phyloP scores from a whole-genome alignment of 2,797 vertebrate species.

The Sebastes iracundus region DNA sequence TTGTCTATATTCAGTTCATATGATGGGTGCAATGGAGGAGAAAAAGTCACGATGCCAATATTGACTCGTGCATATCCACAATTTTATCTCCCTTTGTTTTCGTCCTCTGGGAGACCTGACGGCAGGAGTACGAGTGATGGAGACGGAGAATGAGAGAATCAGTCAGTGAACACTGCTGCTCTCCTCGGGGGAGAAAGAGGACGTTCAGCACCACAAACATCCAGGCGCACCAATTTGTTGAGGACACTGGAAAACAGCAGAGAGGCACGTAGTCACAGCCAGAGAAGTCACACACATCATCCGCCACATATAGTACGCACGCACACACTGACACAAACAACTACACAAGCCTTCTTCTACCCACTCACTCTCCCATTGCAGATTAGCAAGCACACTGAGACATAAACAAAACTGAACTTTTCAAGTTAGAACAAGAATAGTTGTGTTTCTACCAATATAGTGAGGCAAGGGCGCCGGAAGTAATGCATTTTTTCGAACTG shows the following conservation, averaged over 20 bases:
- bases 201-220: constrained; percentile 47
- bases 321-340: constrained; percentile 4
- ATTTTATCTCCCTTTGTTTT: constrained; percentile 32
- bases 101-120: constrained; percentile 23
- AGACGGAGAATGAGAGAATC: constrained; percentile 21
- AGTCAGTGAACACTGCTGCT: constrained; percentile 16
- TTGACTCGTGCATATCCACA: constrained; percentile 17
- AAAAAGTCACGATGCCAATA: constrained; percentile 10
- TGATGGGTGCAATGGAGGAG: not conserved
- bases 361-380: constrained; percentile 18
- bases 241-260: constrained; percentile 41
- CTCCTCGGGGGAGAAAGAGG: constrained; percentile 26
- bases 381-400: constrained; percentile 31
- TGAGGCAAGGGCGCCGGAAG: not conserved
- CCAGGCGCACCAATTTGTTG: constrained; percentile 56
- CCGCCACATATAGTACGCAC: not conserved
- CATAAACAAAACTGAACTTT: constrained; percentile 37
- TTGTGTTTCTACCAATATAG: not conserved
- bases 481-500: not conserved
- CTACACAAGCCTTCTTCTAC: constrained; percentile 23
- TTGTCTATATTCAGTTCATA: not conserved
- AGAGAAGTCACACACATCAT: constrained; percentile 17
- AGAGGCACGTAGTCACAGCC: constrained; percentile 39
- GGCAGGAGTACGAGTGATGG: constrained; percentile 22
- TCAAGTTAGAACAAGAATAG: not conserved